Percentiles rank a stretch among this genome's conserved stretches.
Evolutionary conservation across 2,113 vertebrate genomes (phyloP).

Genomic region (Fregetta grallaria): DNA sequence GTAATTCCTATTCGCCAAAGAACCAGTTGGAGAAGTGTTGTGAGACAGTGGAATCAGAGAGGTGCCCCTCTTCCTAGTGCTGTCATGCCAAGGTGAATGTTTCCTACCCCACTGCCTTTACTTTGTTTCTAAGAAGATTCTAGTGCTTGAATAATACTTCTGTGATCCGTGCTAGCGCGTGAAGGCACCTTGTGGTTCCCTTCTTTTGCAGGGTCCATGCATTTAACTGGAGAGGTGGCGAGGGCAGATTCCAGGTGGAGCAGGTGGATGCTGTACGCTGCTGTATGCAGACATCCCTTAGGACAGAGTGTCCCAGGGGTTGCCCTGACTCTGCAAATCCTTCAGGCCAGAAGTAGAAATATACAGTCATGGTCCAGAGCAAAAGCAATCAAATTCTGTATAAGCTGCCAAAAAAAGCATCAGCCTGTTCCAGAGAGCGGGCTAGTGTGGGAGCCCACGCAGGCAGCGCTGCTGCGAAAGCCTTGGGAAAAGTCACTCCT

Average conservation of each 20-base stretch:
- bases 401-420: background rate
- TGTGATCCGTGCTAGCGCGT: background rate
- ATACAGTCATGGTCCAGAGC: background rate
- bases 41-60: background rate
- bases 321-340: background rate
- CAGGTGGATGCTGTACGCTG: background rate
- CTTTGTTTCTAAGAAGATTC: background rate
- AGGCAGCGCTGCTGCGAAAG: background rate
- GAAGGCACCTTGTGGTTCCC: background rate
- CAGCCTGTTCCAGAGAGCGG: background rate
- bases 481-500: background rate
- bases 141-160: background rate
- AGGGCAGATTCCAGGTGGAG: background rate
- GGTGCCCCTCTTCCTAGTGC: background rate
- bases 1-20: background rate
- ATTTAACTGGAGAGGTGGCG: background rate
- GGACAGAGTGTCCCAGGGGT: background rate
- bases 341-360: background rate
- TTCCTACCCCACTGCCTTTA: background rate
- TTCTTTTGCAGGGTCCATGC: background rate
- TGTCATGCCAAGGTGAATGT: background rate
- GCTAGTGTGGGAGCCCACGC: background rate
- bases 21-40: background rate
- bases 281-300: background rate
- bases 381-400: background rate